Conservation (phyloP, 30 jellyfish, hydroid and myxozoan species). For the Hydra vulgaris region DNA sequence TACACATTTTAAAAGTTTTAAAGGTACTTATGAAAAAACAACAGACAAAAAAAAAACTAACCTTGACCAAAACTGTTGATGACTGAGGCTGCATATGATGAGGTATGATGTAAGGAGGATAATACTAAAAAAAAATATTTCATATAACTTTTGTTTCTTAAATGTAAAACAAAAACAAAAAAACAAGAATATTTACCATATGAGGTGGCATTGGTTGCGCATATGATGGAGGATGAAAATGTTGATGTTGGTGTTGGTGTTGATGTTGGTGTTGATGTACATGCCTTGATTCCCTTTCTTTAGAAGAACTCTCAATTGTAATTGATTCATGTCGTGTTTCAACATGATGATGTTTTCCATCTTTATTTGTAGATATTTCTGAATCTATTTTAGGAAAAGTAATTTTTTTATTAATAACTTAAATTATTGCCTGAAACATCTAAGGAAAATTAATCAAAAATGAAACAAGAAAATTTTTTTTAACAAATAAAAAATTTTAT, state of each 20-base stretch:
- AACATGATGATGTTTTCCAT: slow-evolving; percentile 12
- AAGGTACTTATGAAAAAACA: too few species aligned
- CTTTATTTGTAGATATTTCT: slow-evolving; percentile 14
- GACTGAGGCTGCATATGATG: neutral
- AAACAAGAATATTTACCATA: slow-evolving; percentile 26
- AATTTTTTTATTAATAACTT: neutral
- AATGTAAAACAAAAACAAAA: too few species aligned
- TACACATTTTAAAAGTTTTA: neutral
- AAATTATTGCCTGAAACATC: neutral
- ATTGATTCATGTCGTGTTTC: slow-evolving; percentile 24
- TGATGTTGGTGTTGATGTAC: slow-evolving; percentile 27
- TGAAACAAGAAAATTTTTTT: too few species aligned
- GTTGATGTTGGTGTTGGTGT: slow-evolving; percentile 35
- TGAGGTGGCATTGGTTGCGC: slow-evolving; percentile 26
- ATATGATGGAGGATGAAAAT: slow-evolving; percentile 23
- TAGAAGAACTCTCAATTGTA: slow-evolving; percentile 21
- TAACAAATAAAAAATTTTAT: too few species aligned
- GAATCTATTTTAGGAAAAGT: neutral
- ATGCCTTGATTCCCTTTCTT: slow-evolving; percentile 13
- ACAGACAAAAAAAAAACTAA: neutral
- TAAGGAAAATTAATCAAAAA: too few species aligned
- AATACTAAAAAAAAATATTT: neutral
- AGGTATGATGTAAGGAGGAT: neutral
- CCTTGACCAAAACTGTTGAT: neutral
- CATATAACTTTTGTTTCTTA: neutral